Percentiles rank a stretch among this genome's conserved stretches.
Evolutionary conservation across 2,113 vertebrate species (phyloP).

Genomic region (Daubentonia madagascariensis): DNA sequence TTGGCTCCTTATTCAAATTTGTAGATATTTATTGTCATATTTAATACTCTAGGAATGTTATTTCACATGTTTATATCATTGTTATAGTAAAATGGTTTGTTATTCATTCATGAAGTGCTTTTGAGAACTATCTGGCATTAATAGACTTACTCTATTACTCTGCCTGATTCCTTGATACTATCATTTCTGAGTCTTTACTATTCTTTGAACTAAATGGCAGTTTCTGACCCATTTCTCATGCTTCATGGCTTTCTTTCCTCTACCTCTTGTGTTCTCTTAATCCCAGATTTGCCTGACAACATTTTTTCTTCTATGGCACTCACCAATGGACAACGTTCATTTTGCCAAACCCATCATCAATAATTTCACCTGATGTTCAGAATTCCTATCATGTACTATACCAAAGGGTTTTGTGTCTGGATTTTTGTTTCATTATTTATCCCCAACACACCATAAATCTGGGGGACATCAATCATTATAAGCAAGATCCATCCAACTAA

Average conservation of each 20-base stretch:
- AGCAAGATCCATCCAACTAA: neutral
- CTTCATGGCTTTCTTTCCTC: neutral
- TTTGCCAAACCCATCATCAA: neutral
- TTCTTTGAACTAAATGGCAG: too few relatives aligned
- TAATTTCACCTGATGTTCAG: neutral
- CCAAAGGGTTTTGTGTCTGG: neutral
- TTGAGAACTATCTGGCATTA: too few relatives aligned
- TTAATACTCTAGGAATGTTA: too few relatives aligned
- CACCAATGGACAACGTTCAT: neutral
- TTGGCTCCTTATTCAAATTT: too few relatives aligned
- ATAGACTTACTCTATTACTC: too few relatives aligned
- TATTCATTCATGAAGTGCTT: too few relatives aligned
- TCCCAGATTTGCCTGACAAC: neutral
- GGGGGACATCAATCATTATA: neutral
- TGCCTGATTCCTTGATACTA: too few relatives aligned
- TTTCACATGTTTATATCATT: too few relatives aligned
- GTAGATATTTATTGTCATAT: too few relatives aligned
- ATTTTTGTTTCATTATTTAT: neutral
- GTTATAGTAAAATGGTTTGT: too few relatives aligned
- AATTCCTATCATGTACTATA: neutral
- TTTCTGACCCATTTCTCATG: neutral
- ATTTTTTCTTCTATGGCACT: neutral
- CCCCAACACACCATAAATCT: neutral
- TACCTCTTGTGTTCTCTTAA: neutral
- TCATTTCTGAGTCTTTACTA: too few relatives aligned